phyloP scores from a whole-genome alignment of 1,140 invertebrate genomes.

The Lamellibrachia luymesi region DNA sequence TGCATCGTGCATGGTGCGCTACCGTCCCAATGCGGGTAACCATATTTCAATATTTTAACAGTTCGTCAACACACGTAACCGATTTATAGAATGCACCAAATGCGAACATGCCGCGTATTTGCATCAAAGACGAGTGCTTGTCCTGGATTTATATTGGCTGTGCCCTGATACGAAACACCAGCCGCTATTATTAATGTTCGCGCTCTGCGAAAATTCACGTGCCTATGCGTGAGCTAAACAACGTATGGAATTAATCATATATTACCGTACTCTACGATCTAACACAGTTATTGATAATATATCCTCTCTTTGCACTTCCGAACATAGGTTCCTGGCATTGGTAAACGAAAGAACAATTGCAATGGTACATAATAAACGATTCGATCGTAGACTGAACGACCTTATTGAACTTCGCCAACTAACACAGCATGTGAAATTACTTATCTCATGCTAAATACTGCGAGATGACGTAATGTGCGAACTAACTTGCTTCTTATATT shows the following conservation, averaged over 20 bases:
- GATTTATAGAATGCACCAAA: neutral
- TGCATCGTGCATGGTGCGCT: no score
- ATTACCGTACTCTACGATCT: neutral
- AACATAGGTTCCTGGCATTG: neutral
- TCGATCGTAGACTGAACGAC: no score
- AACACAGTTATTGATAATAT: neutral
- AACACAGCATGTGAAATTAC: no score
- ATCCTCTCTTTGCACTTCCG: neutral
- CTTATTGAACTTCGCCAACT: no score
- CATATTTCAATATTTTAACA: neutral
- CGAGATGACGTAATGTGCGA: no score
- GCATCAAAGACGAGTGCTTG: neutral
- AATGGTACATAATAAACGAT: neutral
- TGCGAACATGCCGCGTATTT: neutral
- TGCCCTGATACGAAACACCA: neutral
- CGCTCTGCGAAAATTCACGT: neutral
- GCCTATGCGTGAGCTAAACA: neutral
- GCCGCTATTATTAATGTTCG: neutral
- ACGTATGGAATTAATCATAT: no score
- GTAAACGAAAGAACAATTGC: neutral
- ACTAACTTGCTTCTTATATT: no score
- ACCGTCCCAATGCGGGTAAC: neutral
- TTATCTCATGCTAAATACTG: no score
- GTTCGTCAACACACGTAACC: neutral
- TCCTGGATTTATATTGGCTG: neutral